phyloP scores from a whole-genome alignment of 2,113 vertebrate species.

The Oophaga pumilio region DNA sequence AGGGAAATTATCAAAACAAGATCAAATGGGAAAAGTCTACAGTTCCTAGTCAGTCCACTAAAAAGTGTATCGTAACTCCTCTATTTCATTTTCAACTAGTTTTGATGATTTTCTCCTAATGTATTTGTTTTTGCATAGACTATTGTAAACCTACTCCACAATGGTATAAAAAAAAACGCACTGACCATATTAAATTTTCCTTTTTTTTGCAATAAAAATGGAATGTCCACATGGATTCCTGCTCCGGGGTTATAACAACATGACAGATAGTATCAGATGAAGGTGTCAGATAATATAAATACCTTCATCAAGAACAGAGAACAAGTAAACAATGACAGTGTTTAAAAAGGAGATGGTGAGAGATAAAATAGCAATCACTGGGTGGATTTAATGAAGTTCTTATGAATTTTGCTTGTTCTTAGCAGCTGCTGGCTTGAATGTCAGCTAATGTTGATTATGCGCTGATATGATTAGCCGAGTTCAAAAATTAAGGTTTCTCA shows the following conservation, averaged over 20 bases:
- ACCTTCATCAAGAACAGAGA: conserved; percentile 3
- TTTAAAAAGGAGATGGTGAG: conserved; percentile 13
- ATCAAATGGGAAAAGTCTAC: too few species aligned
- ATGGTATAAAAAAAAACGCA: neutral
- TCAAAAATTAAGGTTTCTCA: neutral
- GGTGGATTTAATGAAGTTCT: conserved; percentile 4
- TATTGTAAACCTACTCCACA: neutral
- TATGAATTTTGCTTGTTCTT: neutral
- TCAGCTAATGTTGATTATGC: neutral
- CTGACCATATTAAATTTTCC: neutral
- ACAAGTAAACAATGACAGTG: conserved; percentile 29
- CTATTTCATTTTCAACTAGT: too few species aligned
- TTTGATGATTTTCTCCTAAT: too few species aligned
- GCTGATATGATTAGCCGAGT: neutral
- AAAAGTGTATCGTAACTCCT: too few species aligned
- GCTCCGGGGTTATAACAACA: conserved; percentile 30
- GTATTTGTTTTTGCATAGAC: neutral
- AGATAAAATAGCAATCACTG: conserved; percentile 36
- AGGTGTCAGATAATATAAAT: conserved; percentile 37
- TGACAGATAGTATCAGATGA: conserved; percentile 33
- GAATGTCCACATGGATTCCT: conserved; percentile 14
- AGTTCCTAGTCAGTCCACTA: too few species aligned
- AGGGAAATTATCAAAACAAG: too few species aligned
- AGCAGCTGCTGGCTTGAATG: conserved; percentile 27
- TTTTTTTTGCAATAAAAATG: neutral